phyloP scores from a whole-genome alignment of 2,797 vertebrate genomes.

The Discoglossus pictus region DNA sequence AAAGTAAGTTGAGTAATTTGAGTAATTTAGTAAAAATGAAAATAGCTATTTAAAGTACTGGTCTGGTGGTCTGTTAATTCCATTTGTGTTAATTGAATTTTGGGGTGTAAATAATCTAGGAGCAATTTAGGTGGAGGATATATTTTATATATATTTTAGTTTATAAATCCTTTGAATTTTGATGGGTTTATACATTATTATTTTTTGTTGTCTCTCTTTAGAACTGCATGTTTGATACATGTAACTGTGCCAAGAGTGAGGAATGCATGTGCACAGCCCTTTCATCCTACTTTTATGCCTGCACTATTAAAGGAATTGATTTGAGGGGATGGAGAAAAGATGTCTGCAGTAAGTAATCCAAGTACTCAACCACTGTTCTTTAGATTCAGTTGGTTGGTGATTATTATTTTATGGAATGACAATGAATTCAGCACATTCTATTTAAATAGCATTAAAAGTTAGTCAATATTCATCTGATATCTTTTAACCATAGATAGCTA shows the following conservation, averaged over 20 bases:
- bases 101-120: no score
- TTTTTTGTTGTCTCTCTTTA: conserved; percentile 62
- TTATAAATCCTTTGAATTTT: no score
- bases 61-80: no score
- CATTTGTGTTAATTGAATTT: no score
- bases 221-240: conserved; percentile 88
- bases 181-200: neutral
- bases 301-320: conserved; percentile 75
- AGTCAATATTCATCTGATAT: neutral
- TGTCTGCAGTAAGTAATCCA: conserved; percentile 70
- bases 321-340: conserved; percentile 67
- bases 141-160: no score
- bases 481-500: conserved; percentile 67
- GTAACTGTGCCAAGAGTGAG: conserved; percentile 89
- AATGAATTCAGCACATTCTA: no score
- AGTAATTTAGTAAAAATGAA: no score
- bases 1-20: no score
- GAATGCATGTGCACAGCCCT: conserved; percentile 89
- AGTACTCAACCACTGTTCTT: neutral
- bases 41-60: no score
- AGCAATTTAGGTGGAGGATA: no score
- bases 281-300: conserved; percentile 83
- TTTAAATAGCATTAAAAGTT: no score
- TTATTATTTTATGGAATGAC: neutral
- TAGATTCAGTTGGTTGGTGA: conserved; percentile 36